These are phyloP conservation scores for Odobenus rosmarus DNA, from an alignment of 2,113 vertebrate species.

Conservation along the genomic window DNA sequence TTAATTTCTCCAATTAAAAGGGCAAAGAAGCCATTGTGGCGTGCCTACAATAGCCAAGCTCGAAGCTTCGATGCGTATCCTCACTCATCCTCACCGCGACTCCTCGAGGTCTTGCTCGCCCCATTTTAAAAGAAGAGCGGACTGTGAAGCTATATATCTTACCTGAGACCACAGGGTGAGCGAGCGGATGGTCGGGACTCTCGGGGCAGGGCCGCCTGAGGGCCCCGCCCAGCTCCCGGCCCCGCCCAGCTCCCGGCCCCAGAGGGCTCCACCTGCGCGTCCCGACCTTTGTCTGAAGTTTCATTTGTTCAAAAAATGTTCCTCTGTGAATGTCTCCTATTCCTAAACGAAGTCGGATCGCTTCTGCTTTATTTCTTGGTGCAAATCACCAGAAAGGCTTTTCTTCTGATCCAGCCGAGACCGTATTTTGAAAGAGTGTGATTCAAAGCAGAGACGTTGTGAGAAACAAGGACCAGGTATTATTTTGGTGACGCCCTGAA, in stretches of 20 bases:
- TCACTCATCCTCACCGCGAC: background rate
- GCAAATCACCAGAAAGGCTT: background rate
- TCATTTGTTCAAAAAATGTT: background rate
- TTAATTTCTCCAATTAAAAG: background rate
- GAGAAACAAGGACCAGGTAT: background rate
- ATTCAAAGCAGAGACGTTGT: background rate
- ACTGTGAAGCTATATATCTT: background rate
- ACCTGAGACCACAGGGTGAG: no score
- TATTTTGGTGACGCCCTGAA: background rate
- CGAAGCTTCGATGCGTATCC: background rate
- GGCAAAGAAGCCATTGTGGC: no score
- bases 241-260: background rate
- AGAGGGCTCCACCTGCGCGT: no score
- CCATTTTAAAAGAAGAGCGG: background rate
- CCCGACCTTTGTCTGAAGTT: background rate
- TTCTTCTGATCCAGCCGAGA: background rate
- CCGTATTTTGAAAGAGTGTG: background rate
- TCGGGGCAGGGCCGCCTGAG: background rate
- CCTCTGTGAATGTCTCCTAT: background rate
- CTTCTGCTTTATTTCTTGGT: conserved; percentile 10
- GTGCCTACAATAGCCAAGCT: background rate
- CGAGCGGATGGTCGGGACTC: background rate
- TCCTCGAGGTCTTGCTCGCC: background rate
- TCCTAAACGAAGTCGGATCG: background rate
- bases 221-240: background rate